Conservation (phyloP, 2,888 invertebrate species). For the Antheraea assamensis region DNA sequence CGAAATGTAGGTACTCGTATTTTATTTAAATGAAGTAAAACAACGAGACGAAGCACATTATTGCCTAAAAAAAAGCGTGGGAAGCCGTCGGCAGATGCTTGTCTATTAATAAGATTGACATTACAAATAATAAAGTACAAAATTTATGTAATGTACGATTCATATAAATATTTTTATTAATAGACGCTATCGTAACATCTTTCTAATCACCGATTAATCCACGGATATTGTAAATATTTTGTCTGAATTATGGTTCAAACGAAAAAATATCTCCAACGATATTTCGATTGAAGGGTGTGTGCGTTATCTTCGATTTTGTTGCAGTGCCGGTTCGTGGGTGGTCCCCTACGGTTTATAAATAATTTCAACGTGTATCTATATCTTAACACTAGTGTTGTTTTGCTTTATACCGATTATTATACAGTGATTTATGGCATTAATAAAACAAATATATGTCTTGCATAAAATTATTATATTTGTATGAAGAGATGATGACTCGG, state of each 20-base stretch:
- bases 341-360: slow-evolving; percentile 25
- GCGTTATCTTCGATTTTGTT: slow-evolving; percentile 9
- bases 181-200: background rate
- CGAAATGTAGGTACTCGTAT: too few species aligned
- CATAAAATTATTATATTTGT: background rate
- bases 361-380: slow-evolving; percentile 34
- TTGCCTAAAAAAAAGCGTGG: too few species aligned
- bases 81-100: too few species aligned
- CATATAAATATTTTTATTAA: background rate
- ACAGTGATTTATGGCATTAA: background rate
- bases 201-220: background rate
- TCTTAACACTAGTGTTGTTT: background rate
- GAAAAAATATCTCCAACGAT: background rate
- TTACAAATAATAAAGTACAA: too few species aligned
- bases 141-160: background rate
- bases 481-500: too few species aligned
- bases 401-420: background rate
- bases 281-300: slow-evolving; percentile 9
- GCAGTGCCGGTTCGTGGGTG: slow-evolving; percentile 31
- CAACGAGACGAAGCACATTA: too few species aligned
- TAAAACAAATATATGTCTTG: background rate
- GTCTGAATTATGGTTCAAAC: slow-evolving; percentile 2
- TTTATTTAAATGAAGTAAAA: too few species aligned
- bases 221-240: slow-evolving; percentile 1
- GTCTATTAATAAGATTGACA: too few species aligned